Base-by-base conservation (phyloP, 2,113 vertebrate species). In the Cheilinus undulatus region DNA sequence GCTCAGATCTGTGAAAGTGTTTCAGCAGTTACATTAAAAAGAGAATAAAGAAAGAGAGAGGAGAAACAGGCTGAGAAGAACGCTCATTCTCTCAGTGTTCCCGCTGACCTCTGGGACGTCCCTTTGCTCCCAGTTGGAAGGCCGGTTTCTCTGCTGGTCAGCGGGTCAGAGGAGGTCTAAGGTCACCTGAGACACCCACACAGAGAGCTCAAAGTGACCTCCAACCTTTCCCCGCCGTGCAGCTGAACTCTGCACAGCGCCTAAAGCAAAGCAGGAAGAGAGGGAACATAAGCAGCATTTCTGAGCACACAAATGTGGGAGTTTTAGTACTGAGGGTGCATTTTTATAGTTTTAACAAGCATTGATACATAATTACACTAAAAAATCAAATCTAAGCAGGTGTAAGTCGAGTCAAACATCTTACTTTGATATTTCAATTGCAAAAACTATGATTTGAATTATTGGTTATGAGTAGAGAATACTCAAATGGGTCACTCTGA, bases 131-230 rank as follows among this genome's bases (percentile, higher is more conserved):
- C 75, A 66, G 80, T 85, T 76, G 77, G 82, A 70, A 7, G 20
- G 67, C 74, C 77, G 69, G 80, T 77, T 81, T 64, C 66, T 74
- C 77, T 80, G 85, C 85, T 85, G 84, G 66, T 86, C 85, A 66
- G 69, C 1, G 3, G 76, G 78, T 85, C 80, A 72, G 32, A 13
- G 51, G 22, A 46, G 86, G 81, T 84, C 80, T 82, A 61, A 87
- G 52, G 84, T 78, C 78, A 48, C 14, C 5, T 58, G 30, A 74
- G 69, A 86, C 85, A 83, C 85, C 84, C 86, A 90, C 86, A 78
- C 69, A n/a, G 76, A 83, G 87, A 69, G 53, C 60, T 69, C 58
- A 51, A 65, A 13, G 13, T 27, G 78, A 89, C 82, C 89, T 83
- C 60, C 5, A 26, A 82, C 87, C 89, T 59, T 66, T 80, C 26